Percentiles rank a stretch among this genome's conserved stretches.
These are phyloP conservation scores for Meda fulgida DNA, from an alignment of 2,797 vertebrate species.

Conservation along the genomic window DNA sequence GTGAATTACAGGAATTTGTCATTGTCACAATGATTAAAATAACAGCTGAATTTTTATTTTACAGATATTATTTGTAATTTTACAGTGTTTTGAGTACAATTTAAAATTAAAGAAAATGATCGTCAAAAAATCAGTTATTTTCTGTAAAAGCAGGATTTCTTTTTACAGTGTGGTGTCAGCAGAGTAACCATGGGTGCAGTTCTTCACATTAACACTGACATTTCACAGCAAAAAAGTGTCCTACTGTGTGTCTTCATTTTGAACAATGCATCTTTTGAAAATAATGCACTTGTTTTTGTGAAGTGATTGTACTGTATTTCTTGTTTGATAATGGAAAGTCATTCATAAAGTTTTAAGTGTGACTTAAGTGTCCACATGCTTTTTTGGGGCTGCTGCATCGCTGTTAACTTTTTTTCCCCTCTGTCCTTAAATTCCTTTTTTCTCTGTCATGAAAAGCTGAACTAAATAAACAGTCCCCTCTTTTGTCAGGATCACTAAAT, in stretches of 20 bases:
- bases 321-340: background rate
- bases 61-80: no score
- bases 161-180: no score
- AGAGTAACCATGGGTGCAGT: background rate
- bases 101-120: no score
- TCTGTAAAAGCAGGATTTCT: no score
- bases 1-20: no score
- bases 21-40: no score
- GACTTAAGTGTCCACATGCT: background rate
- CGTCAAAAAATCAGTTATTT: no score
- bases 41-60: no score
- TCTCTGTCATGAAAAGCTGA: conserved; percentile 40
- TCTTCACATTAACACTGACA: background rate
- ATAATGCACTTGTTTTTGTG: background rate
- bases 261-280: background rate
- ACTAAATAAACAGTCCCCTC: conserved; percentile 56
- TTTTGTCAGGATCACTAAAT: conserved; percentile 56
- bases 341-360: background rate
- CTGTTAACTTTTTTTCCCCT: conserved; percentile 19
- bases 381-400: conserved; percentile 9
- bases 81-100: no score
- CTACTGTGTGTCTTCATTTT: background rate
- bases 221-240: conserved; percentile 11
- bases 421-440: conserved; percentile 22
- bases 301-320: background rate